Evolutionary conservation across 2,797 vertebrate species (phyloP).

Genomic region (Huso huso): DNA sequence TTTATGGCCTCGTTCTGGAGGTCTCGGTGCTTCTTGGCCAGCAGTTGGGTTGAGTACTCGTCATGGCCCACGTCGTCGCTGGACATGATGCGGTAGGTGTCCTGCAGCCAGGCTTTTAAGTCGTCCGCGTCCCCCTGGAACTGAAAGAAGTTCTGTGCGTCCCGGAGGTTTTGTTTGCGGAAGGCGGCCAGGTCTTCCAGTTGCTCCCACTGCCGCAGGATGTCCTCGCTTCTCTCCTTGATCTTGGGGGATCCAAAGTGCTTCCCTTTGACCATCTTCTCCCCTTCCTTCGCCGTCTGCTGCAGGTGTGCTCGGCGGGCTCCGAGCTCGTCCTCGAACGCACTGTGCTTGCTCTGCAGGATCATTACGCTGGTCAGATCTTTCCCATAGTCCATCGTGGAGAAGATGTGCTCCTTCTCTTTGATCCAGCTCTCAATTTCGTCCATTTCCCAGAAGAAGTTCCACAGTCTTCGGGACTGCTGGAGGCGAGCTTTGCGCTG

Average conservation of each 20-base stretch:
- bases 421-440: constrained; percentile 91
- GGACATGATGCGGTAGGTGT: constrained; percentile 69
- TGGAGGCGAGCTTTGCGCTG: constrained; percentile 72
- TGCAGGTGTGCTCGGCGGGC: constrained; percentile 66
- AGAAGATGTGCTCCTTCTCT: constrained; percentile 92
- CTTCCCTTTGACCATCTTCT: constrained; percentile 62
- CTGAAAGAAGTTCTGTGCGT: constrained; percentile 85
- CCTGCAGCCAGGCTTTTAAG: constrained; percentile 73
- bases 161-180: constrained; percentile 75
- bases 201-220: constrained; percentile 73
- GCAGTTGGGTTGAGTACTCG: constrained; percentile 76
- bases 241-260: constrained; percentile 68
- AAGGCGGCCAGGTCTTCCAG: constrained; percentile 85
- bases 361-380: constrained; percentile 84
- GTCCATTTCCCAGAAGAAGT: constrained; percentile 86
- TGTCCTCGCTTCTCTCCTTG: constrained; percentile 57
- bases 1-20: constrained; percentile 72
- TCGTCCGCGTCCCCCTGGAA: constrained; percentile 89
- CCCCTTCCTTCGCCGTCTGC: constrained; percentile 62
- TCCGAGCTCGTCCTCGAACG: constrained; percentile 84
- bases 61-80: constrained; percentile 79
- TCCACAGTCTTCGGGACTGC: constrained; percentile 84
- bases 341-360: constrained; percentile 82
- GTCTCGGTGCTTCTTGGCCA: constrained; percentile 73
- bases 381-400: constrained; percentile 85